Evolutionary conservation across 2,888 invertebrate species (phyloP).

Genomic region (Apodemia mormo): DNA sequence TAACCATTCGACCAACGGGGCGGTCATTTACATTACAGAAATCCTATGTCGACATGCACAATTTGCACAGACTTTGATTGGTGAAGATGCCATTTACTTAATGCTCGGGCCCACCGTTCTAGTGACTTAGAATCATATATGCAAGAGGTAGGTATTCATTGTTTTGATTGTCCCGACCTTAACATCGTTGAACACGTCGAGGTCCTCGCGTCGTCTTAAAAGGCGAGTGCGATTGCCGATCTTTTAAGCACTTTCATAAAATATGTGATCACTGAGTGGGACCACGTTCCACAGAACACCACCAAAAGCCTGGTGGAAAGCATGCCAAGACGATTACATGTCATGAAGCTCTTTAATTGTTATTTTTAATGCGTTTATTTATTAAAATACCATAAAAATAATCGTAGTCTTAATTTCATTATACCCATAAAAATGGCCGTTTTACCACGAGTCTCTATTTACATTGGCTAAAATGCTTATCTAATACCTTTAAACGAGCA

Average conservation of each 20-base stretch:
- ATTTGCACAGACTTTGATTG: not conserved
- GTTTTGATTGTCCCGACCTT: not conserved
- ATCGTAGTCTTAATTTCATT: constrained; percentile 14
- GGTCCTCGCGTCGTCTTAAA: constrained; percentile 20
- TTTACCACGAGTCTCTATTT: not conserved
- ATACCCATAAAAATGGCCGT: constrained; percentile 2
- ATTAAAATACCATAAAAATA: constrained; percentile 20
- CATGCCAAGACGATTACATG: constrained; percentile 6
- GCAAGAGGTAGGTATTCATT: not conserved
- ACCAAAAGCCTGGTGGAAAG: constrained; percentile 9
- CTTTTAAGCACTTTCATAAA: constrained; percentile 19
- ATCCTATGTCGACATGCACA: not conserved
- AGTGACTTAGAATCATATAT: not conserved
- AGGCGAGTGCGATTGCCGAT: constrained; percentile 20
- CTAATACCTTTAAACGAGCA: too few relatives aligned
- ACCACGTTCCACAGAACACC: constrained; percentile 15
- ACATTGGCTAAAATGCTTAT: constrained; percentile 1
- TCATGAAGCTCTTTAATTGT: too few relatives aligned
- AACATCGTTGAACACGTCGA: constrained; percentile 17
- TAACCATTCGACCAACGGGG: too few relatives aligned
- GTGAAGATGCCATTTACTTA: not conserved
- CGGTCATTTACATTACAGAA: constrained; percentile 30
- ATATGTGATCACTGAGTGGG: constrained; percentile 21
- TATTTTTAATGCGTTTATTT: too few relatives aligned
- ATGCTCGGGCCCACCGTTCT: not conserved